Base-by-base conservation (phyloP, 2,797 vertebrate genomes). In the Melanotaenia pygmaea region DNA sequence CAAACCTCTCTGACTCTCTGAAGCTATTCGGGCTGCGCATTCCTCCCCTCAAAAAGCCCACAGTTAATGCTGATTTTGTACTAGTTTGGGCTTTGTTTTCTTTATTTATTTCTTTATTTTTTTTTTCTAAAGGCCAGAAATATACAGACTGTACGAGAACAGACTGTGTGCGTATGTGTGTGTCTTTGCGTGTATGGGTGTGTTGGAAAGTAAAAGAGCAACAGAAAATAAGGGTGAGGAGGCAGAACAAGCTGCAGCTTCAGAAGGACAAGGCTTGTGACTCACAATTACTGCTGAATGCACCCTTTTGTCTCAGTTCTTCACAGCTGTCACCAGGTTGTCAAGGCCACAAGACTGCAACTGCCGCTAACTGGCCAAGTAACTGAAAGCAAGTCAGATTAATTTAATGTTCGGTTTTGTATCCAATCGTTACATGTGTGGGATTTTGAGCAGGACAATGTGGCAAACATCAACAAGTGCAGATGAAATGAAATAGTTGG, bases 31-130 rank as follows among this genome's bases (percentile, higher is more conserved):
- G 9, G 66, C 35, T 34, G 70, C 68, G 59, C 71, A 82, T 85
- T 79, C 75, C 62, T 77, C 28, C 12, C 22, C 28, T 60, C 28
- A 35, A 76, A 64, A 50, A 76, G 56, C 10, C 32, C 54, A 60
- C 61, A 28, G 67, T 63, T 53, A 68, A 70, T 30, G 66, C 66
- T 60, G 70, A 58, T 77, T 37, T 0, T 60, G 67, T 70, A 72
- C 18, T 79, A 18, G 11, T 64, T 61, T 66, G n/a, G 57, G 54
- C 26, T 66, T 70, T 76, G 67, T 79, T 77, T 78, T 76, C 35
- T 30, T 47, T 20, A 1, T 34, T 78, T 76, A 32, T 30, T 47
- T 20, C 1, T 34, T 34, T 34, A 5, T n/a, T n/a, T 7, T 34
- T 34, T 34, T 7, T 34, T 34, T 34, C 32, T 34, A 43, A 26